phyloP scores from a whole-genome alignment of 92 coral and sea anemone genomes.

The Hydrozoanthus gracilis region DNA sequence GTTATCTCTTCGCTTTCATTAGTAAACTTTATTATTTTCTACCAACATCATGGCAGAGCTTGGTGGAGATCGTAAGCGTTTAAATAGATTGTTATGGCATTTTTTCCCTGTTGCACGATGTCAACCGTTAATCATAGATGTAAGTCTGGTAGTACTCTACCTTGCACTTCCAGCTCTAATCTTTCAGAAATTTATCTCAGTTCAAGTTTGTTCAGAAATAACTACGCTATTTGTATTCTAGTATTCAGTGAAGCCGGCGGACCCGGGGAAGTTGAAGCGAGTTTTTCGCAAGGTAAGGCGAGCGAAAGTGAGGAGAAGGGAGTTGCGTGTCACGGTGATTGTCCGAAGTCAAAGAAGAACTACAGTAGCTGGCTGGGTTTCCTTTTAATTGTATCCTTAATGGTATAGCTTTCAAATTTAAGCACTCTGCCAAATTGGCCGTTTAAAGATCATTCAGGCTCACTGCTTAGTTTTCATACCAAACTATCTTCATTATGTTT shows the following conservation, averaged over 20 bases:
- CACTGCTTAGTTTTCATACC: neutral
- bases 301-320: too few species aligned
- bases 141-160: constrained; percentile 18
- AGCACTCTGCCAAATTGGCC: too few species aligned
- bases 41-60: constrained; percentile 21
- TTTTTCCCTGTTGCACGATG: constrained; percentile 60
- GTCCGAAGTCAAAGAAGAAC: too few species aligned
- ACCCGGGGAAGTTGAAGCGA: constrained; percentile 71
- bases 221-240: constrained; percentile 37
- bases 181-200: neutral
- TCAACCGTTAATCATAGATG: constrained; percentile 59
- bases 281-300: constrained; percentile 89
- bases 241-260: constrained; percentile 91
- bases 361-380: too few species aligned
- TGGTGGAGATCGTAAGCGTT: constrained; percentile 18
- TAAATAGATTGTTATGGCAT: constrained; percentile 17
- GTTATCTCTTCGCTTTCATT: constrained; percentile 1
- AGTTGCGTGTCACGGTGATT: too few species aligned
- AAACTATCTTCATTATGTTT: neutral
- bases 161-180: neutral
- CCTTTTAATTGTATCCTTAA: too few species aligned
- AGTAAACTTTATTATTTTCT: constrained; percentile 12
- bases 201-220: neutral
- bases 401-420: too few species aligned
- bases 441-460: neutral